A percentile compares a stretch with the other conserved stretches of the same genome.
These are phyloP conservation scores for Herminia tarsipennalis DNA, from an alignment of 2,888 invertebrate species.

Conservation along the genomic window DNA sequence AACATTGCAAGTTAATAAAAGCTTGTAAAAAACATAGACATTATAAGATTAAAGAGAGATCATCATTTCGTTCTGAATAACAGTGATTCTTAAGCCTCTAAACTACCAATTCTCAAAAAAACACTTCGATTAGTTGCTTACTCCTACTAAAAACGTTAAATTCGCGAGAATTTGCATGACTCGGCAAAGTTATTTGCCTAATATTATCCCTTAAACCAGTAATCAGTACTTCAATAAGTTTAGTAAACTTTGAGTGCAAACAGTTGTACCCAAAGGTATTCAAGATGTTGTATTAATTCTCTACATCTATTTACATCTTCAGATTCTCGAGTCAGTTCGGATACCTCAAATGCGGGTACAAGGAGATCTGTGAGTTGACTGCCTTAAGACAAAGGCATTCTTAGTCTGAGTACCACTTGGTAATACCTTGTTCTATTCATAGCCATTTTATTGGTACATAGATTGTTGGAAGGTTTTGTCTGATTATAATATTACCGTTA, in stretches of 20 bases:
- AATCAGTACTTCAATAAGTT: constrained; percentile 32
- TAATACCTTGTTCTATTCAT: constrained; percentile 30
- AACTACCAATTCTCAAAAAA: no score
- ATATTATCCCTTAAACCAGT: constrained; percentile 27
- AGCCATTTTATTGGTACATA: constrained; percentile 9
- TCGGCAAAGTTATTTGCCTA: constrained; percentile 29
- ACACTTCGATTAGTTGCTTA: no score
- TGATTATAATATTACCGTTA: no score
- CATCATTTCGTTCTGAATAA: no score
- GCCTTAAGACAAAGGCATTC: constrained; percentile 26
- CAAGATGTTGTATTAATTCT: constrained; percentile 46
- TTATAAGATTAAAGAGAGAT: no score
- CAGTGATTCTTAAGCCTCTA: no score
- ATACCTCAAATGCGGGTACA: constrained; percentile 33
- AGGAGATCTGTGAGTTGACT: no score
- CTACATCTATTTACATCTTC: no score
- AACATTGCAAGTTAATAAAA: no score
- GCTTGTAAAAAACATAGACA: no score
- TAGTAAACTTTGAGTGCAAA: constrained; percentile 36
- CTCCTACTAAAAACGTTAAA: no score
- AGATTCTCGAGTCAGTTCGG: constrained; percentile 33
- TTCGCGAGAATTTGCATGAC: constrained; percentile 10
- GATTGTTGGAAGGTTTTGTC: not conserved
- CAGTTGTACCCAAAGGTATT: constrained; percentile 39
- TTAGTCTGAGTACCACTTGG: constrained; percentile 9